Base-by-base conservation (phyloP, 2,888 invertebrate genomes). In the Netelia melanura region DNA sequence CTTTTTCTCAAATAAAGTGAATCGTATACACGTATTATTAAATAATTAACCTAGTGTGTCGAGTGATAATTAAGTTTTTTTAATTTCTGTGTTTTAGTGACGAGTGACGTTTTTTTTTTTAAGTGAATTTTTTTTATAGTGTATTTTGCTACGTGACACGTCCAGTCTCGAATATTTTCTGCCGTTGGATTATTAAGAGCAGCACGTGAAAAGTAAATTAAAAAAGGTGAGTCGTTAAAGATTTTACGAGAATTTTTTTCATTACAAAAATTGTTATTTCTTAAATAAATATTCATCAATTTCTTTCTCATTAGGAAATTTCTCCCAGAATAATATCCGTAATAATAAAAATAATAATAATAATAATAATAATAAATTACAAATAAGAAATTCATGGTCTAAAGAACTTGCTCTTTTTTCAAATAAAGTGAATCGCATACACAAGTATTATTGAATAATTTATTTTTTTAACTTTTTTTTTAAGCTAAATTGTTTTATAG, bases 211-310 rank as follows among this genome's bases (percentile, higher is more conserved):
- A 38, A 0, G 8, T 14, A 70, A 58, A 52, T 25, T 17, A 61
- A 52, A 38, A 52, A 52, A 81, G 81, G 77, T 81, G 30, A 52
- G 84, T 72, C 52, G 14, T 67, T 58, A 21, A 62, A 17, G 43
- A 65, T 10, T 58, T 30, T 43, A 48, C 14, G 44, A 21, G 17
- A 30, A 44, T 74, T 52, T 62, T 2, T 2, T 30, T 3, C 30
- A 30, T 30, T 5, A 30, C 17, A 17, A 17, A 17, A 0, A 0
- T 17, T 17, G 30, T 5, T 30, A 30, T 30, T 30, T 30, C 5
- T 30, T 30, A 30, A 30, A 30, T 30, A 5, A 30, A 5, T 30
- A 5, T 30, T 30, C 5, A 30, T 30, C 3, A 30, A 30, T 30
- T 30, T 5, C 5, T 2, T 30, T 30, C 5, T 30, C 30, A 0